Base-by-base conservation (phyloP, 2,113 vertebrate genomes). In the Bubo bubo region DNA sequence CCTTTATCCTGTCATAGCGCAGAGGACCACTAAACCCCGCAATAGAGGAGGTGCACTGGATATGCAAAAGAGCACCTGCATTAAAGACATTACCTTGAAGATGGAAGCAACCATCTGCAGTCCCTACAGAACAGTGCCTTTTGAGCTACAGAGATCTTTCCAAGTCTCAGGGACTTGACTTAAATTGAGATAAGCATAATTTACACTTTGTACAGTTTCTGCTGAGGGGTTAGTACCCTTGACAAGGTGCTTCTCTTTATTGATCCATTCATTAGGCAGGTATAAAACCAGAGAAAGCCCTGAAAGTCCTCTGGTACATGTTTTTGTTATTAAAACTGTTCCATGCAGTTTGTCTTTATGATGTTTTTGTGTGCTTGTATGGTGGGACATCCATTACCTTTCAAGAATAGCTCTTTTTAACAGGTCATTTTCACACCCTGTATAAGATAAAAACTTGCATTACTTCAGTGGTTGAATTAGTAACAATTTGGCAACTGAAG, bases 401-500 rank as follows among this genome's bases (percentile, higher is more conserved):
- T 32, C 22, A 35, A 75, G 39, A 90, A 1, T 8, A 59, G 30
- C 27, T 88, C 37, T 22, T 52, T 80, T 17, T 12, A 79, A 50
- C 43, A 64, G 72, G 56, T 71, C 7, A 4, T 45, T 91, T 82
- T 67, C 87, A 67, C 43, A 18, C 67, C 16, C 20, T 16, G 12
- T 39, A 0, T 7, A 12, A 86, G 72, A 71, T 56, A 23, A 67
- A 92, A 90, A 70, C 74, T 58, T 28, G 11, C 23, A 21, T 68
- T 49, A 28, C 43, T 72, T 82, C 59, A 67, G 0, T 83, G 73
- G 47, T 4, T 86, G 71, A 79, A 75, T 91, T 90, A 79, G 47
- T 26, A 71, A 52, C 35, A 67, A 59, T 92, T 93, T 88, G 39
- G 43, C 76, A 93, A 35, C 28, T 47, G 82, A 90, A 88, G 91